Evolutionary conservation across 2,888 invertebrate genomes (phyloP).

Genomic region (Parochlus steinenii): DNA sequence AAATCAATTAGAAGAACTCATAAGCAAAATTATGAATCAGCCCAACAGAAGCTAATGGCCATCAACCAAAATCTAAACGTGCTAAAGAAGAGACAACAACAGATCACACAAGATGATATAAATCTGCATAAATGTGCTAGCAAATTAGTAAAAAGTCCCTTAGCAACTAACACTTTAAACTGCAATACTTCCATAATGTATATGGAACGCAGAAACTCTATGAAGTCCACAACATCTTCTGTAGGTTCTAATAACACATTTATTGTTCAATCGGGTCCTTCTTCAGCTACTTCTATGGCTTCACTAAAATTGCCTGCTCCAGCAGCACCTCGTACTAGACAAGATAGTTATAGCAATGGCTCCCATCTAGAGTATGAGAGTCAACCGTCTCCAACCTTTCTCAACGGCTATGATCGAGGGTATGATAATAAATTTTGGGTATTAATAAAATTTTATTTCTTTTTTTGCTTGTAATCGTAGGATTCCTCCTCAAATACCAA

Average conservation of each 20-base stretch:
- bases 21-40: conserved; percentile 18
- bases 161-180: conserved; percentile 8
- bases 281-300: conserved; percentile 9
- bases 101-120: conserved; percentile 10
- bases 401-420: too few relatives aligned
- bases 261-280: conserved; percentile 9
- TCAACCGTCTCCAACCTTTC: conserved; percentile 8
- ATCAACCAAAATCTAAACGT: conserved; percentile 18
- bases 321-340: not conserved
- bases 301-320: conserved; percentile 5
- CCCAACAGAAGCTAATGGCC: conserved; percentile 16
- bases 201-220: conserved; percentile 13
- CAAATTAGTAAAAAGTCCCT: conserved; percentile 6
- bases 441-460: too few relatives aligned
- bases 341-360: not conserved
- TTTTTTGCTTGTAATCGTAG: too few relatives aligned
- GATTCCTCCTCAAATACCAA: too few relatives aligned
- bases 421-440: too few relatives aligned
- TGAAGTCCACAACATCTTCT: conserved; percentile 13
- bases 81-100: conserved; percentile 15
- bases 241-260: conserved; percentile 11
- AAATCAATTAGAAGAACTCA: conserved; percentile 16
- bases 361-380: conserved; percentile 4
- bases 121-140: conserved; percentile 5
- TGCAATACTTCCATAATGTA: conserved; percentile 1